Percentiles rank a stretch among this genome's conserved stretches.
Conservation (phyloP, 1,140 invertebrate genomes). For the Holcopasites calliopsidis region DNA sequence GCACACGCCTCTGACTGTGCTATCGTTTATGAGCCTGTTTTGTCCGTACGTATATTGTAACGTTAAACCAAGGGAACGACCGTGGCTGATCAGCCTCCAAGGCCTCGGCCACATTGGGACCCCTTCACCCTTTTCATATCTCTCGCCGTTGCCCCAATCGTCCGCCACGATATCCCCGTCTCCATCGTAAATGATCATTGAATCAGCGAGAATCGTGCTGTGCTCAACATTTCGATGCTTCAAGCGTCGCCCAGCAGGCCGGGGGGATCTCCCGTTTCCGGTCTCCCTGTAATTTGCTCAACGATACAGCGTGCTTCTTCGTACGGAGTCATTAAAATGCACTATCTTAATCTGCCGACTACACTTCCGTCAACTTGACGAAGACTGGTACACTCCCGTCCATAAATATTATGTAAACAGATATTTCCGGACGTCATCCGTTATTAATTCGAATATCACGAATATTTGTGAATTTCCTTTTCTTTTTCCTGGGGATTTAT, state of each 20-base stretch:
- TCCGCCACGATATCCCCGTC: slow-evolving; percentile 2
- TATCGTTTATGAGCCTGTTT: slow-evolving; percentile 30
- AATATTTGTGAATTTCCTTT: too few species aligned
- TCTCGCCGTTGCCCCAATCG: background rate
- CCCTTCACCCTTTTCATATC: slow-evolving; percentile 30
- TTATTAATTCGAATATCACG: too few species aligned
- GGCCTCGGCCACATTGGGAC: slow-evolving; percentile 55
- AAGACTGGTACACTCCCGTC: too few species aligned
- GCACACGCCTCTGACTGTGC: background rate
- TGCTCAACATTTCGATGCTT: slow-evolving; percentile 40
- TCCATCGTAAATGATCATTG: slow-evolving; percentile 5
- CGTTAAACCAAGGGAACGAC: slow-evolving; percentile 44
- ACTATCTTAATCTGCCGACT: background rate
- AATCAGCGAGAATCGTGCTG: background rate
- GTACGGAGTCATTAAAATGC: slow-evolving; percentile 9
- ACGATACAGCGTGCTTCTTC: background rate
- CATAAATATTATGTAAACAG: too few species aligned
- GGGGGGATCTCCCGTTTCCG: background rate
- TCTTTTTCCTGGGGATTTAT: too few species aligned
- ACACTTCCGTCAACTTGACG: background rate
- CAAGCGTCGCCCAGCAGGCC: background rate
- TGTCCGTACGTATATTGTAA: slow-evolving; percentile 22
- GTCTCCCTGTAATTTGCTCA: background rate
- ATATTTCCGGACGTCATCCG: too few species aligned
- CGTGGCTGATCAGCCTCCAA: slow-evolving; percentile 53